Evolutionary conservation across 2,797 vertebrate species (phyloP), one percentile per base, ranked within the genome.

Genomic region (Paratrypauchen microcephalus): DNA sequence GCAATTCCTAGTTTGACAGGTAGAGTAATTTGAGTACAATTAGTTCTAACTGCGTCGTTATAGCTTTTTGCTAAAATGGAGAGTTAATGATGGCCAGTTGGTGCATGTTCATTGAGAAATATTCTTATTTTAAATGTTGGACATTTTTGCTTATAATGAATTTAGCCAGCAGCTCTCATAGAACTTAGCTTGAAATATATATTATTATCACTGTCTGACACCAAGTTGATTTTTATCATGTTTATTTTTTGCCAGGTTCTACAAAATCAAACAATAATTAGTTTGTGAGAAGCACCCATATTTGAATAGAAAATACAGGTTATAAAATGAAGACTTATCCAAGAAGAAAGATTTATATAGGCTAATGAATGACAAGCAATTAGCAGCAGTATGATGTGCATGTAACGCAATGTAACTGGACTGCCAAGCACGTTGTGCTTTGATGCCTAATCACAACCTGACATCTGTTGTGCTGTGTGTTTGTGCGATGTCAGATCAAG

Each of bases 401-500:
- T 80, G 78, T 85, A 71, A 70, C 73, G 54, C 74, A 73, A 90
- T 87, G 72, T 78, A 83, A 76, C 66, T 68, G 79, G 83, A 82
- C 76, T 71, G 82, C 78, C 75, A 64, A 82, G 82, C 72, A 70
- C 62, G 78, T 72, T 23, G 63, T 74, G 79, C 85, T 90, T 86
- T 89, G 84, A 88, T 82, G 86, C 85, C 73, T 75, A 80, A 91
- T 90, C 87, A 85, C 76, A 86, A 80, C 70, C 75, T 79, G 84
- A 88, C 87, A 83, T 87, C 81, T 86, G 78, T 72, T 73, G 77
- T 79, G 76, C 80, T 69, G 67, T 70, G 75, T 85, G 74, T 86
- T 88, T 90, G 81, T 90, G 77, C 90, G 87, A 92, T 89, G 88
- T 88, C 85, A 80, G 88, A 91, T 91, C 87, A 88, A 90, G 87